These are phyloP conservation scores for Scaptodrosophila latifasciaeformis DNA, from an alignment of 2,888 invertebrate species.

Conservation along the genomic window DNA sequence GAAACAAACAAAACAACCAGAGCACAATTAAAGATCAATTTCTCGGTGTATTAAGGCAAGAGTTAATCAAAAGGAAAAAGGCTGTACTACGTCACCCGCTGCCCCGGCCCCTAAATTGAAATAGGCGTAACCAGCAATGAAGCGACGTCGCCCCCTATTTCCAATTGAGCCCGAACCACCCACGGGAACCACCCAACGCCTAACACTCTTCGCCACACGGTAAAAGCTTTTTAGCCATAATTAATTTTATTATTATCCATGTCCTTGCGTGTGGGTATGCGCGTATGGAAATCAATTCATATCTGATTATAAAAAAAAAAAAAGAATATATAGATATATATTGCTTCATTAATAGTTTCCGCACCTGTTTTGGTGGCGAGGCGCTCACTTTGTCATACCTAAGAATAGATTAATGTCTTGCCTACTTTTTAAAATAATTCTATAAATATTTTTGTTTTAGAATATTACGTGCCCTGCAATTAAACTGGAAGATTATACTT, in stretches of 20 bases:
- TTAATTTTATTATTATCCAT: slow-evolving; percentile 11
- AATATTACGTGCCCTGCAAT: slow-evolving; percentile 62
- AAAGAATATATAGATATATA: background rate
- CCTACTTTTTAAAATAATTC: slow-evolving; percentile 1
- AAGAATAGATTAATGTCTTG: too few relatives aligned
- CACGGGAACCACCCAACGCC: slow-evolving; percentile 53
- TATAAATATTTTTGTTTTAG: slow-evolving; percentile 22
- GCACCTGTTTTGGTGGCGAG: background rate
- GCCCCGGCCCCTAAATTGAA: too few relatives aligned
- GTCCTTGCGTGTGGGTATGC: background rate
- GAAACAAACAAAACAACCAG: slow-evolving; percentile 42
- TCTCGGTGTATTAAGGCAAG: background rate
- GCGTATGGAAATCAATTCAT: slow-evolving; percentile 22
- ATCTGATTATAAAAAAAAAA: slow-evolving; percentile 12
- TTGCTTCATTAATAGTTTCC: background rate
- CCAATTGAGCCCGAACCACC: slow-evolving; percentile 59
- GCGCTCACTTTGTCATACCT: background rate
- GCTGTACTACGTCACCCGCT: slow-evolving; percentile 22
- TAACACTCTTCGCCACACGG: slow-evolving; percentile 55
- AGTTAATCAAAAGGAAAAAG: slow-evolving; percentile 1
- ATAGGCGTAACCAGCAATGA: slow-evolving; percentile 38
- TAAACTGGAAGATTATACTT: slow-evolving; percentile 70
- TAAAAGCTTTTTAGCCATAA: slow-evolving; percentile 30
- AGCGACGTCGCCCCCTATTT: slow-evolving; percentile 61
- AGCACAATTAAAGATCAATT: background rate